Conservation (phyloP, 2,797 vertebrate species). For the Crenichthys baileyi region DNA sequence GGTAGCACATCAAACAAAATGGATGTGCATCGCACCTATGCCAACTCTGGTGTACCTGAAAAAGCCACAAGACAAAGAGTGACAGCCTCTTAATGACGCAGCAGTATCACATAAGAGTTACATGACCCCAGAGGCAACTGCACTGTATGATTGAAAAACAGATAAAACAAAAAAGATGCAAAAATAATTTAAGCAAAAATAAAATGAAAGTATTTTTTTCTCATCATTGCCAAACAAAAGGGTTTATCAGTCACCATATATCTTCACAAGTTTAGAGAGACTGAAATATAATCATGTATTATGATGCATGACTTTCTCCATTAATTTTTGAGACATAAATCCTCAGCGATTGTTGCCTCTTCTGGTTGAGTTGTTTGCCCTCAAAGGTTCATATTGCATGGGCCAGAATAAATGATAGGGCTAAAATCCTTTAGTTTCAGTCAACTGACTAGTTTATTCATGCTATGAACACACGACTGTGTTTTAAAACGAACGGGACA, state of each 20-base stretch:
- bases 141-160: background rate
- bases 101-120: background rate
- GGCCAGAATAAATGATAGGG: conserved; percentile 36
- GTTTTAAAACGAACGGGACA: conserved; percentile 32
- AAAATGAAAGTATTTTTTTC: no score
- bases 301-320: background rate
- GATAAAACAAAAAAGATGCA: background rate
- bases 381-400: conserved; percentile 21
- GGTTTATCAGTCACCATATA: background rate
- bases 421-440: conserved; percentile 32
- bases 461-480: conserved; percentile 22
- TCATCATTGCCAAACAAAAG: background rate
- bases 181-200: background rate
- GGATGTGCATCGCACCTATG: background rate
- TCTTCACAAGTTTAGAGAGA: background rate
- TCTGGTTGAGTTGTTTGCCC: conserved; percentile 7
- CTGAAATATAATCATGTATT: background rate
- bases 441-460: conserved; percentile 30
- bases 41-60: background rate
- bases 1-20: background rate
- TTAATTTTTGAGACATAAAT: background rate
- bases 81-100: background rate
- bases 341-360: conserved; percentile 1
- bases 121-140: background rate
- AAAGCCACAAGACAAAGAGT: background rate